These are phyloP conservation scores for Mustela nigripes DNA, from an alignment of 2,113 vertebrate genomes.

Conservation along the genomic window DNA sequence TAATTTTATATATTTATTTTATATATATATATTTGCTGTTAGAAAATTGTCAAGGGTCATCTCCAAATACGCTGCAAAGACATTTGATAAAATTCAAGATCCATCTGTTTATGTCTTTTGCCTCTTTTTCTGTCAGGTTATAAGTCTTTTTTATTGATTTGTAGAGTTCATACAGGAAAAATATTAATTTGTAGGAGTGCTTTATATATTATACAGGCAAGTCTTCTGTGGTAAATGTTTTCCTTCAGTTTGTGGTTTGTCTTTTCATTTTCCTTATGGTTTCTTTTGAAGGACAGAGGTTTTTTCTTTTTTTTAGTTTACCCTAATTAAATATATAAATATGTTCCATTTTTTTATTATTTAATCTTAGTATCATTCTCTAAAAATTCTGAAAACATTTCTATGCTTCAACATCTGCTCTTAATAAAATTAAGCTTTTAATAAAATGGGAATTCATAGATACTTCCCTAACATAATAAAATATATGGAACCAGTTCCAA, in stretches of 20 bases:
- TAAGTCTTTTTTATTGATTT: conserved; percentile 42
- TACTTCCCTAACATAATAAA: neutral
- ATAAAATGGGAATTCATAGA: conserved; percentile 22
- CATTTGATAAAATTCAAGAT: neutral
- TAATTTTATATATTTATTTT: neutral
- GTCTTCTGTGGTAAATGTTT: conserved; percentile 18
- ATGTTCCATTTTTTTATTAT: conserved; percentile 26
- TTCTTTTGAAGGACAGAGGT: conserved; percentile 30
- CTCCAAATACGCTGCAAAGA: neutral
- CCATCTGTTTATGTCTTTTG: neutral
- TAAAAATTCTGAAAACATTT: neutral
- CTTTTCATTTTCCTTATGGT: conserved; percentile 32
- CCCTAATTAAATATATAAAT: neutral
- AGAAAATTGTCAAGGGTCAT: conserved; percentile 1
- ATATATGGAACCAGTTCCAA: neutral
- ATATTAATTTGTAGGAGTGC: neutral
- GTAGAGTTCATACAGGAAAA: neutral
- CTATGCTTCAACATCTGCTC: conserved; percentile 59
- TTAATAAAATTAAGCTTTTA: conserved; percentile 59
- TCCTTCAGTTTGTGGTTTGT: neutral
- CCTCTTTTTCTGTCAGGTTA: neutral
- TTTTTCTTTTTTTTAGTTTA: conserved; percentile 50
- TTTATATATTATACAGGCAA: conserved; percentile 10
- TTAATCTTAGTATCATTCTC: conserved; percentile 36
- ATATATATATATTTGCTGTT: neutral